These are phyloP conservation scores for Morone chrysops DNA, from an alignment of 2,113 vertebrate genomes.

Conservation along the genomic window DNA sequence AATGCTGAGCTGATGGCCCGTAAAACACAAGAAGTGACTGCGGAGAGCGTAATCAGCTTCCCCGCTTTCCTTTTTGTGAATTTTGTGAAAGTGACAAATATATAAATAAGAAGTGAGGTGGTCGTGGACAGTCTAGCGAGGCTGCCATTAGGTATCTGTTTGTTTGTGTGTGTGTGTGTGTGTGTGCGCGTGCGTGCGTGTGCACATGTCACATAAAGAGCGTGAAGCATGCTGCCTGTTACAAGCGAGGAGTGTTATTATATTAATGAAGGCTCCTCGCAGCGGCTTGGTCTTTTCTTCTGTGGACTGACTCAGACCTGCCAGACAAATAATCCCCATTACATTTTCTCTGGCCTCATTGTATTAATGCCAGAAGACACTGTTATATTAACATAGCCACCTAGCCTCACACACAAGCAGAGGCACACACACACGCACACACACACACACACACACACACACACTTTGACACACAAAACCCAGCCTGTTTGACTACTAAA, in stretches of 20 bases:
- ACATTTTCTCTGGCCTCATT: conserved; percentile 45
- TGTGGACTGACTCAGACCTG: conserved; percentile 40
- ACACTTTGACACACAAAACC: conserved; percentile 30
- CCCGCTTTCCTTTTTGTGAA: conserved; percentile 36
- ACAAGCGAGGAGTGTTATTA: conserved; percentile 56
- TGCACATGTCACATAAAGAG: not conserved
- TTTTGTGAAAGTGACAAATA: conserved; percentile 51
- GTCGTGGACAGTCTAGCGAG: conserved; percentile 1
- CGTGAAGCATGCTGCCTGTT: conserved; percentile 14
- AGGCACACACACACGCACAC: not conserved
- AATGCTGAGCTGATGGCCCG: conserved; percentile 64
- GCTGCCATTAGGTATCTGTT: conserved; percentile 22
- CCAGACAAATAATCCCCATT: conserved; percentile 49
- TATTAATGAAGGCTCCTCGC: conserved; percentile 66
- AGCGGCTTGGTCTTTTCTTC: conserved; percentile 39
- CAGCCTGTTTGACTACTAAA: conserved; percentile 20
- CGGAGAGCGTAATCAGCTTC: conserved; percentile 58
- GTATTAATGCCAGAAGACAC: conserved; percentile 46
- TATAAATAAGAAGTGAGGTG: conserved; percentile 33
- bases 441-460: conserved; percentile 29
- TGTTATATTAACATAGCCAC: conserved; percentile 50
- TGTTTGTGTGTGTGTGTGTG: conserved; percentile 4
- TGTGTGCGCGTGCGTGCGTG: conserved; percentile 1
- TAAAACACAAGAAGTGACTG: conserved; percentile 60
- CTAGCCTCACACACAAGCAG: conserved; percentile 1